phyloP scores from a whole-genome alignment of 2,888 invertebrate species.

The Diachrysia chrysitis region DNA sequence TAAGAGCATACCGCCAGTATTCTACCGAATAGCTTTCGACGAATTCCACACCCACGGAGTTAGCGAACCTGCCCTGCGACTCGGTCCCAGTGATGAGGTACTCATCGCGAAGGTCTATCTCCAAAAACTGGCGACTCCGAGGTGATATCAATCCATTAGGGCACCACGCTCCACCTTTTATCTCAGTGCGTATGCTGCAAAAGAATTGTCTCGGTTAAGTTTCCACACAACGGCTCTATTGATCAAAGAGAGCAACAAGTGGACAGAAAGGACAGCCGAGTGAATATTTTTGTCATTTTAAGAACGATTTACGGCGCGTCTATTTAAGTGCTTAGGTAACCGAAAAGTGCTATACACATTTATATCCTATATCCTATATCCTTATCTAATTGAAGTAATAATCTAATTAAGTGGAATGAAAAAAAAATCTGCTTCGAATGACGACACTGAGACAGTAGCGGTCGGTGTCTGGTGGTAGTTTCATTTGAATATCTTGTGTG shows the following conservation, averaged over 20 bases:
- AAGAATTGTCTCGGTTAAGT: slow-evolving; percentile 40
- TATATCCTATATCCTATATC: too few relatives aligned
- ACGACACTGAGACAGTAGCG: slow-evolving; percentile 65
- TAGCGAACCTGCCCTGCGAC: slow-evolving; percentile 97
- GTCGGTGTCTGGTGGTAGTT: slow-evolving; percentile 68
- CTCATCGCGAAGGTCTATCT: slow-evolving; percentile 93
- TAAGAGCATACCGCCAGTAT: slow-evolving; percentile 92
- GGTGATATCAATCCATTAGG: slow-evolving; percentile 94
- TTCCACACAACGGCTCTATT: slow-evolving; percentile 39
- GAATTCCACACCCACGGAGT: slow-evolving; percentile 96
- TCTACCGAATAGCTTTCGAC: slow-evolving; percentile 95
- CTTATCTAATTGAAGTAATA: slow-evolving; percentile 77
- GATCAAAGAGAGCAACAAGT: slow-evolving; percentile 51
- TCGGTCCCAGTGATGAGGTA: slow-evolving; percentile 95
- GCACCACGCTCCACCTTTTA: slow-evolving; percentile 98
- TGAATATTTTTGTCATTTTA: slow-evolving; percentile 53
- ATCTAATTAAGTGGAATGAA: slow-evolving; percentile 73
- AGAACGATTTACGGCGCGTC: slow-evolving; percentile 55
- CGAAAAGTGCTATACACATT: too few relatives aligned
- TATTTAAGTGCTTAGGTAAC: slow-evolving; percentile 51
- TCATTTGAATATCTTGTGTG: slow-evolving; percentile 82
- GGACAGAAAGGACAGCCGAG: slow-evolving; percentile 44
- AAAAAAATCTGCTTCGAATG: slow-evolving; percentile 75
- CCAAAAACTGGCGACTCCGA: slow-evolving; percentile 94
- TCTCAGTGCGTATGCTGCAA: slow-evolving; percentile 94